Evolutionary conservation across 37 sponge, comb jelly and placozoan species (phyloP).

Genomic region (Eunapius fragilis): DNA sequence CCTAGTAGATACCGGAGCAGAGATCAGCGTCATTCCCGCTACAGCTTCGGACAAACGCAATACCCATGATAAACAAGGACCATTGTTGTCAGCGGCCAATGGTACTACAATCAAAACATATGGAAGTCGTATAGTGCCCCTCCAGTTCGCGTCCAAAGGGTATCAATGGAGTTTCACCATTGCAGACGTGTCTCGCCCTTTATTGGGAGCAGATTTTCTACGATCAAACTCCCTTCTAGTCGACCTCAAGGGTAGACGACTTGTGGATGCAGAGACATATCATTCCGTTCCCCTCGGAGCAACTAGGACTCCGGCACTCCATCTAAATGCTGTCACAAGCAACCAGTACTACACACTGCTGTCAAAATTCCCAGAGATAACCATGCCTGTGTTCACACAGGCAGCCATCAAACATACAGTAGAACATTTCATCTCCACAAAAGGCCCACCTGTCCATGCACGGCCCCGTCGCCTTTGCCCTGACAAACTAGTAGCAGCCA

Average conservation of each 20-base stretch:
- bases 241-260: constrained; percentile 9
- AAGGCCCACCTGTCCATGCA: constrained; percentile 40
- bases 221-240: constrained; percentile 37
- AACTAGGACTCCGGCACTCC: constrained; percentile 7
- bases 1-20: constrained; percentile 29
- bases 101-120: constrained; percentile 17
- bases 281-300: constrained; percentile 11
- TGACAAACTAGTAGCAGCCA: constrained; percentile 4
- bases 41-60: constrained; percentile 7
- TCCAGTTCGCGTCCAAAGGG: no score
- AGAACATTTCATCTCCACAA: constrained; percentile 37
- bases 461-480: constrained; percentile 27
- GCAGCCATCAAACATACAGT: constrained; percentile 18
- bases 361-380: constrained; percentile 37
- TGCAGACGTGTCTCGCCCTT: constrained; percentile 28
- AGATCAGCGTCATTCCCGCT: constrained; percentile 33
- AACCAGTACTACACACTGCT: constrained; percentile 17
- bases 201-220: constrained; percentile 34
- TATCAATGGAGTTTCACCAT: constrained; percentile 14
- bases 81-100: constrained; percentile 13
- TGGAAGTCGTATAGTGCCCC: constrained; percentile 4
- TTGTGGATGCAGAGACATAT: constrained; percentile 11
- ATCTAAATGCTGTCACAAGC: constrained; percentile 1
- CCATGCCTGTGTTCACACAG: constrained; percentile 23
- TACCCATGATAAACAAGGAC: not conserved